Conservation (phyloP, 92 coral and sea anemone species). For the Micromussa lordhowensis region DNA sequence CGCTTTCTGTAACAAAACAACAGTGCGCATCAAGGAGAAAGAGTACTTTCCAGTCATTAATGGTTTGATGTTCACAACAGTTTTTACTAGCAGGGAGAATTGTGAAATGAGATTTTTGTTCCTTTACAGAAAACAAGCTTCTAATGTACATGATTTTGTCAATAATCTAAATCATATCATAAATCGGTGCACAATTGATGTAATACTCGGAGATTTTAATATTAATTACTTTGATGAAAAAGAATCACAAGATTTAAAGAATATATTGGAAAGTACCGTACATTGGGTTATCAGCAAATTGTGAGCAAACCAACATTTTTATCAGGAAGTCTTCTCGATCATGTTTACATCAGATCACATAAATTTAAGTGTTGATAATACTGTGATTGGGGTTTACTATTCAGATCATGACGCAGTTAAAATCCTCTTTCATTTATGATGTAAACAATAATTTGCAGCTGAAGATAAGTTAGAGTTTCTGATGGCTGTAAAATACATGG, state of each 20-base stretch:
- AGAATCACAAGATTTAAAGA: background rate
- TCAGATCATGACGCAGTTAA: too few relatives aligned
- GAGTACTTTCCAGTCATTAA: background rate
- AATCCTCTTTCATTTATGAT: too few relatives aligned
- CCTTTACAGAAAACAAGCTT: conserved; percentile 23
- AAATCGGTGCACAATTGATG: background rate
- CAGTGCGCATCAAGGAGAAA: background rate
- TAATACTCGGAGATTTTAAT: conserved; percentile 13
- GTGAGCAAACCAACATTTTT: background rate
- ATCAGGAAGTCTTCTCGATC: background rate
- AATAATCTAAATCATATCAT: background rate
- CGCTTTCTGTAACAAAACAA: conserved; percentile 40
- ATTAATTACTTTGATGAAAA: conserved; percentile 21
- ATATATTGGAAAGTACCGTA: background rate
- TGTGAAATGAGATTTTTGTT: conserved; percentile 10
- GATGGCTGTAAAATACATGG: too few relatives aligned
- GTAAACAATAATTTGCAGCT: too few relatives aligned
- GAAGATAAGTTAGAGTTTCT: too few relatives aligned
- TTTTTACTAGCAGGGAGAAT: too few relatives aligned
- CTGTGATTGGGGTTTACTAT: too few relatives aligned
- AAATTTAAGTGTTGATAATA: too few relatives aligned
- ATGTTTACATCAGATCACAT: background rate
- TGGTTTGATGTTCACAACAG: background rate
- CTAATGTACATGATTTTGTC: conserved; percentile 4
- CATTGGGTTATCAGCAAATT: background rate